phyloP scores from a whole-genome alignment of 2,113 vertebrate species.

The Rattus rattus region DNA sequence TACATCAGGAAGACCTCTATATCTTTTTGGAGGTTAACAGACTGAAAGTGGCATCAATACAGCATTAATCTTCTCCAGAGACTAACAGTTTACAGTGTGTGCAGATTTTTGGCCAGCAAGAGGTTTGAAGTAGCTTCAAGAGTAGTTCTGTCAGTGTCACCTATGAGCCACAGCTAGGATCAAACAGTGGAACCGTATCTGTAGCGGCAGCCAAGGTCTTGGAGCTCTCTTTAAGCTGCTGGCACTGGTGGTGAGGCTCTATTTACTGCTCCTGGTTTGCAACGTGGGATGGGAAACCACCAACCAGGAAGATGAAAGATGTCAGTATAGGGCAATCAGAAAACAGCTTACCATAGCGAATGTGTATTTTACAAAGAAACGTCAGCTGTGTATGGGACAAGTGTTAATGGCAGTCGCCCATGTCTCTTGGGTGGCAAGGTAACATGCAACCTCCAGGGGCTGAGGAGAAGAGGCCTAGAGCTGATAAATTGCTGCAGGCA shows the following conservation, averaged over 20 bases:
- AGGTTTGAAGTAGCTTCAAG: constrained; percentile 53
- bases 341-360: background rate
- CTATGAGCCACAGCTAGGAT: constrained; percentile 38
- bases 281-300: constrained; percentile 3
- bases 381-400: background rate
- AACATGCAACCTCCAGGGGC: background rate
- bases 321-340: constrained; percentile 9
- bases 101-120: constrained; percentile 66
- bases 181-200: background rate
- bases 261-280: constrained; percentile 13
- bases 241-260: background rate
- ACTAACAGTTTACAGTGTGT: constrained; percentile 72
- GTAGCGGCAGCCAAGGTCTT: constrained; percentile 4
- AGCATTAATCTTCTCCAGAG: constrained; percentile 75
- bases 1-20: constrained; percentile 66
- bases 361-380: background rate
- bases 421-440: background rate
- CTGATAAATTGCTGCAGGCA: background rate
- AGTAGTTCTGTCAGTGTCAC: constrained; percentile 59
- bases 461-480: background rate
- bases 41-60: constrained; percentile 68
- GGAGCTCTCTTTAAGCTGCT: background rate
- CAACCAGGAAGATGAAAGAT: constrained; percentile 28
- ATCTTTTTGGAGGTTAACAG: constrained; percentile 77
- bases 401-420: background rate